phyloP scores from a whole-genome alignment of 1,140 invertebrate species.

The Achroia grisella region DNA sequence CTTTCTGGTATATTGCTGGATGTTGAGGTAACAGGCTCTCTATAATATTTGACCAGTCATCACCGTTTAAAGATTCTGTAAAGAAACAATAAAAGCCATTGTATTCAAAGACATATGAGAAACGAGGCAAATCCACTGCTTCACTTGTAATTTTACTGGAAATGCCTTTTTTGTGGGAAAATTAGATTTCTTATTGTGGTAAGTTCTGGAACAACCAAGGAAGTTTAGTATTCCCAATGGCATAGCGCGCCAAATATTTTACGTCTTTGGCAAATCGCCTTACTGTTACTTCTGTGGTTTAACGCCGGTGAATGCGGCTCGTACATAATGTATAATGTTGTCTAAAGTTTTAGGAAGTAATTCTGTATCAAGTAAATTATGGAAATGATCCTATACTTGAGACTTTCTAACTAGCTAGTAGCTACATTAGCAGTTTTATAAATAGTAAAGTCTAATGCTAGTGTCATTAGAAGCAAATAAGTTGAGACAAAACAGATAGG shows the following conservation, averaged over 20 bases:
- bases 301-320: not conserved
- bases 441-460: too few species aligned
- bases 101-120: not conserved
- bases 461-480: too few species aligned
- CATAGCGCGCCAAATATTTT: constrained; percentile 12
- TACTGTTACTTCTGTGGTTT: not conserved
- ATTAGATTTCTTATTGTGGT: constrained; percentile 3
- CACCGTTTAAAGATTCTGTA: constrained; percentile 74
- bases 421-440: too few species aligned
- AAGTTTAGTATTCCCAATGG: constrained; percentile 1
- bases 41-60: constrained; percentile 76
- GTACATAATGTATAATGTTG: too few species aligned
- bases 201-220: constrained; percentile 8
- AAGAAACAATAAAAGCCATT: constrained; percentile 13
- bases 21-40: constrained; percentile 72
- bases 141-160: too few species aligned
- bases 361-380: too few species aligned
- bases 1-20: constrained; percentile 72
- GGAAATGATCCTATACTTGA: too few species aligned
- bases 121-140: too few species aligned
- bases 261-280: constrained; percentile 10
- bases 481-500: too few species aligned
- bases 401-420: too few species aligned
- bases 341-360: too few species aligned
- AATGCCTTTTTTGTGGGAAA: not conserved